Evolutionary conservation across 2,888 invertebrate species (phyloP), one percentile per base, ranked within the genome.

Genomic region (Troides aeacus): DNA sequence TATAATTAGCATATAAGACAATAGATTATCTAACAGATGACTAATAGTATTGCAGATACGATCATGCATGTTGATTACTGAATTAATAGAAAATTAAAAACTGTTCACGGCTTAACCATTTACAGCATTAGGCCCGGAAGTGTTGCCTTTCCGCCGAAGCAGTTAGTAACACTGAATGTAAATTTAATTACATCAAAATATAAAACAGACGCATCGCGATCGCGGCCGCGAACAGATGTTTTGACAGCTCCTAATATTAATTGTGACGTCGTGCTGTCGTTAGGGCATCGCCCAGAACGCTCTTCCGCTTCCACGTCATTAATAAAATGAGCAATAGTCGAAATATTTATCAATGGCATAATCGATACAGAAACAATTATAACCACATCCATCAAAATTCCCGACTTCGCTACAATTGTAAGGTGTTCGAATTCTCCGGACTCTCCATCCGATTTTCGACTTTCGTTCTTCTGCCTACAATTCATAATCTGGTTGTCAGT

Each of bases 351-450:
- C 92, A 92, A 91, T 92, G 92, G 90, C 92, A 92, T 92, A 92
- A 92, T 92, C 92, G 92, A 92, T 92, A 92, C 90, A 89, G 90
- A 91, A 92, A 92, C 92, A 92, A 92, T 92, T 92, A 92, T 92
- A 92, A 92, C 87, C 86, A 86, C 91, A 92, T 92, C 87, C 87
- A 92, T 92, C 92, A 92, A 91, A 88, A 90, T 89, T 87, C 86
- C 89, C 84, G 87, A 88, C 86, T 88, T 81, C 78, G 79, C 78
- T 84, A 79, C 77, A 80, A 79, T 78, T 76, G 79, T 74, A 77
- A 82, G 81, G 80, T 79, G 79, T 84, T 81, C 73, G 74, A 77
- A 84, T 81, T 81, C 80, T 80, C 79, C 24, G 39, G 68, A 58
- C 56, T 57, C 64, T 24, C 50, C 65, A 77, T 71, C 74, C 74